phyloP scores from a whole-genome alignment of 2,888 invertebrate species.

The Rhingia rostrata region DNA sequence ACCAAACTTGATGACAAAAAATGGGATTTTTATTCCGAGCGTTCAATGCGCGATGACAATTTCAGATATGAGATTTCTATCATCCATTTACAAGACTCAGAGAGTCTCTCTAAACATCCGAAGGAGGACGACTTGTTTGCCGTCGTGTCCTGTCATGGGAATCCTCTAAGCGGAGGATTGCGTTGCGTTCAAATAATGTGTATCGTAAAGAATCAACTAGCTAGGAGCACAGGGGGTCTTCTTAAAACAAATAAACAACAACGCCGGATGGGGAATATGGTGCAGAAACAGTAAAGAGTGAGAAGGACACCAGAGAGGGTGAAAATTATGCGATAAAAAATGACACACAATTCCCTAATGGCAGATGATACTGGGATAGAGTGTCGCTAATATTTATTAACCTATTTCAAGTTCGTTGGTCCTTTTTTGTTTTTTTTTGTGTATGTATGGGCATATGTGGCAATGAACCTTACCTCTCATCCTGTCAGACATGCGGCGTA shows the following conservation, averaged over 20 bases:
- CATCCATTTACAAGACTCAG: conserved; percentile 64
- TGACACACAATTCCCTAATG: conserved; percentile 62
- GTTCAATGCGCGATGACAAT: conserved; percentile 74
- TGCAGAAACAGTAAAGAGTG: not conserved
- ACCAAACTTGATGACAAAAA: conserved; percentile 70
- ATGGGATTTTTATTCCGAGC: conserved; percentile 74
- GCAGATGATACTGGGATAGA: conserved; percentile 38
- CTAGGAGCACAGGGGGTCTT: conserved; percentile 18
- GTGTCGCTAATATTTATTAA: conserved; percentile 54
- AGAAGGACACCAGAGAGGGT: conserved; percentile 8
- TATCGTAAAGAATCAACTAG: conserved; percentile 51
- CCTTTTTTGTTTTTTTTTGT: not conserved
- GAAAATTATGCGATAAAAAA: conserved; percentile 72
- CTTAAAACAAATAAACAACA: conserved; percentile 59
- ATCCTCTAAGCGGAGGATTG: conserved; percentile 12
- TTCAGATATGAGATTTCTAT: conserved; percentile 73
- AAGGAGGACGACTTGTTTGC: not conserved
- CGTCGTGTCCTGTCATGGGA: conserved; percentile 8
- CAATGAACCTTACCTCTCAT: not conserved
- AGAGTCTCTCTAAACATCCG: conserved; percentile 44
- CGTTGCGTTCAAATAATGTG: conserved; percentile 16
- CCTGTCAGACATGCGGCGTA: not conserved
- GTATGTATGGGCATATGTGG: not conserved
- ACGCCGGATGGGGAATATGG: conserved; percentile 4
- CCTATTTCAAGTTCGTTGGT: conserved; percentile 18